Evolutionary conservation across 2,888 invertebrate genomes (phyloP), one percentile per base, ranked within the genome.

Genomic region (Capitulum mitella): DNA sequence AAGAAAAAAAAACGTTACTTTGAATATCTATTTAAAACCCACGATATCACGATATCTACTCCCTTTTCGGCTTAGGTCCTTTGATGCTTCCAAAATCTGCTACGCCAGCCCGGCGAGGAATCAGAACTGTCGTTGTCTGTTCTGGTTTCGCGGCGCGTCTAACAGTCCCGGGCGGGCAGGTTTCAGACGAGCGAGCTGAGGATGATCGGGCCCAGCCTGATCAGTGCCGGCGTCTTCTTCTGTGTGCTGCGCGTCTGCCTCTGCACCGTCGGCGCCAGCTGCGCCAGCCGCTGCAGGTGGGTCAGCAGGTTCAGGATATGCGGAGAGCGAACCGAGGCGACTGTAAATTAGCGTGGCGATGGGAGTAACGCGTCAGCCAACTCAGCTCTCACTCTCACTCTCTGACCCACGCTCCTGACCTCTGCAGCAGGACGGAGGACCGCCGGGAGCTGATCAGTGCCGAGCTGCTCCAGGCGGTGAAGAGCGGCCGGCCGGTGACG

Each of bases 191-290:
- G 92, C 82, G 93, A 93, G 85, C 88, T 94, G 83, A 90, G 93
- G 83, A 89, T 94, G 84, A 93, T 94, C 86, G 94, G 94, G 82
- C 94, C 94, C 81, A 91, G 92, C 81, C 89, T 92, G 84, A 90
- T 92, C 85, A 90, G 89, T 84, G 89, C 92, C 83, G 94, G 94
- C 83, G 89, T 93, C 83, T 89, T 92, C 83, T 93, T 93, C 87
- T 93, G 93, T 87, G 87, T 93, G 84, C 89, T 94, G 84, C 91
- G 94, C 83, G 92, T 94, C 84, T 88, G 92, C 85, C 90, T 94
- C 86, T 94, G 94, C 87, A 79, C 81, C 75, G 40, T 79, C 70
- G 70, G 70, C 16, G 70, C 70, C 37, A 26, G 29, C 70, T 70
- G 70, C 37, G 70, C 37, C 37, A 37, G 5, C 37, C 34, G 29